A percentile compares a stretch with the other conserved stretches of the same genome.
These are phyloP conservation scores for Phataginus tricuspis DNA, from an alignment of 2,797 vertebrate species.

Conservation along the genomic window DNA sequence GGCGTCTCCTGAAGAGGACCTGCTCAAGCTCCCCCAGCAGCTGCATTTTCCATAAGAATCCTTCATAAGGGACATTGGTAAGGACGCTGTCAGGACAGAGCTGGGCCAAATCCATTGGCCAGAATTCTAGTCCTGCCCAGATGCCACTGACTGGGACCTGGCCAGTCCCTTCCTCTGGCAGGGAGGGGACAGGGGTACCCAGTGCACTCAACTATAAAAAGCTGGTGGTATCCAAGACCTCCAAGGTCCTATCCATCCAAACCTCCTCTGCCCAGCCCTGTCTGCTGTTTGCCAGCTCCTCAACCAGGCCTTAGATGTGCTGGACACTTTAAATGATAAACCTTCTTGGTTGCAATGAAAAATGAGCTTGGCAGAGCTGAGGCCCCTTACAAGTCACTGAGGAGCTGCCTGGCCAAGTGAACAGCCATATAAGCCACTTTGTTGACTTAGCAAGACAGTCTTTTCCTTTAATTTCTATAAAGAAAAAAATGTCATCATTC, in stretches of 20 bases:
- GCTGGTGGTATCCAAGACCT: background rate
- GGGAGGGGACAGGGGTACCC: background rate
- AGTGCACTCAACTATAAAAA: accelerated
- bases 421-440: background rate
- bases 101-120: accelerated
- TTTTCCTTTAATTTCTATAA: background rate
- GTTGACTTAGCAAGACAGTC: background rate
- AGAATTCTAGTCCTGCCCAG: background rate
- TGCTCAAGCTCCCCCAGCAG: too few relatives aligned
- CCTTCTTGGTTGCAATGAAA: background rate
- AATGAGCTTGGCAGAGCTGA: background rate
- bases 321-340: accelerated
- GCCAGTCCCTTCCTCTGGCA: background rate
- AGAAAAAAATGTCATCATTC: background rate
- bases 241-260: accelerated
- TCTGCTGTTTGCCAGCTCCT: background rate
- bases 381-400: background rate
- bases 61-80: background rate
- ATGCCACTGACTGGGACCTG: background rate
- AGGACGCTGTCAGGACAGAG: too few relatives aligned
- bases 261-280: background rate
- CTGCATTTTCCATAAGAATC: too few relatives aligned
- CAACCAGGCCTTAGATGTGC: background rate
- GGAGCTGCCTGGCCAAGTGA: background rate
- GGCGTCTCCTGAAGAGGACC: background rate